Percentiles rank a stretch among this genome's conserved stretches.
phyloP scores from a whole-genome alignment of 2,888 invertebrate species.

The Emesis castigata region DNA sequence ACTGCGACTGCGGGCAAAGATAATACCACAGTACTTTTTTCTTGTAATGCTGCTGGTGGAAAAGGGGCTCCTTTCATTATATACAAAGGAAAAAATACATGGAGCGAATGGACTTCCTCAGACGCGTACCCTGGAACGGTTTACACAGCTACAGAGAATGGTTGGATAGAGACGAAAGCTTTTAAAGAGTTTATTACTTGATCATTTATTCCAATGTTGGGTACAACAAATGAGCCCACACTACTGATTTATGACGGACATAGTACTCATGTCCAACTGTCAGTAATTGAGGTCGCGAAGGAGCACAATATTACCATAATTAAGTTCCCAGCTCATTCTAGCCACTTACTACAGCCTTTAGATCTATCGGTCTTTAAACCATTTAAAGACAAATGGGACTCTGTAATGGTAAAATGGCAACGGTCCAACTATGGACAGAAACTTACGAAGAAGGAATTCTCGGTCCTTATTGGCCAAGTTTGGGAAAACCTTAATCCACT shows the following conservation, averaged over 20 bases:
- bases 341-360: not conserved
- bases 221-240: not conserved
- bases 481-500: not conserved
- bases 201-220: slow-evolving; percentile 3
- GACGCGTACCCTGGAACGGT: slow-evolving; percentile 59
- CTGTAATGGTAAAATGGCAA: not conserved
- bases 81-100: slow-evolving; percentile 63
- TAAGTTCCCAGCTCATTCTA: not conserved
- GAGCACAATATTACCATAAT: not conserved
- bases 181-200: slow-evolving; percentile 19
- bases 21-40: slow-evolving; percentile 64
- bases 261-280: slow-evolving; percentile 29
- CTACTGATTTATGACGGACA: slow-evolving; percentile 38
- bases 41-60: slow-evolving; percentile 59
- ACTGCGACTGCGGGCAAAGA: slow-evolving; percentile 61
- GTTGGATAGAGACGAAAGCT: slow-evolving; percentile 70
- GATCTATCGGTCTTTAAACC: not conserved
- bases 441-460: not conserved
- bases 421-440: not conserved
- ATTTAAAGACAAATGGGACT: not conserved
- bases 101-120: slow-evolving; percentile 69
- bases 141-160: slow-evolving; percentile 70
- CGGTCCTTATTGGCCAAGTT: not conserved
- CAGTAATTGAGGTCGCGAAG: not conserved
- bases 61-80: slow-evolving; percentile 68